These are phyloP conservation scores for Amblyjoppa proteus DNA, from an alignment of 2,888 invertebrate species.

Conservation along the genomic window DNA sequence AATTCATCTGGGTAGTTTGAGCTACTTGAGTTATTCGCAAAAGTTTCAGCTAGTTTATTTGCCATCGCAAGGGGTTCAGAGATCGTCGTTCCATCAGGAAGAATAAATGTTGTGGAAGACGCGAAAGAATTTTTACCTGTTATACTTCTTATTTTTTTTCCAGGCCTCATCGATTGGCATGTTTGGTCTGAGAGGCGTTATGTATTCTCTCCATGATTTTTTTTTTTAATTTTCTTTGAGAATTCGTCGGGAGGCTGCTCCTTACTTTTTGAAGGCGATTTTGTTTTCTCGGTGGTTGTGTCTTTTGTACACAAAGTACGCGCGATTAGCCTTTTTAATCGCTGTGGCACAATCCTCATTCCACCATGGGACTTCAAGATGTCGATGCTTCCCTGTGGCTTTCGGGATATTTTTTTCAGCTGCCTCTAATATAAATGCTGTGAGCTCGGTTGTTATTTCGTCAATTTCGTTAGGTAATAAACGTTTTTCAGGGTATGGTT, in stretches of 20 bases:
- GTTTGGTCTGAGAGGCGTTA: not conserved
- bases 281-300: not conserved
- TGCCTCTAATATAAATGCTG: conserved; percentile 52
- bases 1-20: conserved; percentile 19
- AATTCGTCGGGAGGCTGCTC: not conserved
- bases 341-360: conserved; percentile 36
- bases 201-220: not conserved
- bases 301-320: not conserved
- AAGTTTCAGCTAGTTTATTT: conserved; percentile 30
- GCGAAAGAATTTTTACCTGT: conserved; percentile 3
- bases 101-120: not conserved
- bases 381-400: conserved; percentile 11
- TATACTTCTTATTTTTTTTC: conserved; percentile 61
- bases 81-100: not conserved
- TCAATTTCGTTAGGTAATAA: conserved; percentile 28
- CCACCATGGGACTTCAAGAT: conserved; percentile 38
- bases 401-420: conserved; percentile 57
- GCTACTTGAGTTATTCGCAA: conserved; percentile 37
- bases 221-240: not conserved
- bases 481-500: not conserved
- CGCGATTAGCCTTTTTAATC: not conserved
- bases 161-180: conserved; percentile 28
- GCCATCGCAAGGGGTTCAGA: conserved; percentile 13
- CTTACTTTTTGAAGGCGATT: conserved; percentile 2
- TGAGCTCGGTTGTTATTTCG: conserved; percentile 40